Evolutionary conservation across 2,113 vertebrate genomes (phyloP).

Genomic region (Prionailurus bengalensis): DNA sequence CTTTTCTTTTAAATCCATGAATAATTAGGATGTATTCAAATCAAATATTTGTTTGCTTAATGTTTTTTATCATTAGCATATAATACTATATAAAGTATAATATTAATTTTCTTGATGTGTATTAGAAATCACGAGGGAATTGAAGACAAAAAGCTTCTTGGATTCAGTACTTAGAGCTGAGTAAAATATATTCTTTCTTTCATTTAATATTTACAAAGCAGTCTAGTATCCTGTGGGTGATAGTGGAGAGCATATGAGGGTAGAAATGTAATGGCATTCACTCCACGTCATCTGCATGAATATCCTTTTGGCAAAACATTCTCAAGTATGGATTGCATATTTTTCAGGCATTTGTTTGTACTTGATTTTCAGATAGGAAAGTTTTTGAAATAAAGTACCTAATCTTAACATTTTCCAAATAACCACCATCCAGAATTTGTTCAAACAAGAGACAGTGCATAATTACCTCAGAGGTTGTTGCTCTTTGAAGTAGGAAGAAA

Average conservation of each 20-base stretch:
- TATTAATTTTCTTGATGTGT: neutral
- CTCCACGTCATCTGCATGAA: neutral
- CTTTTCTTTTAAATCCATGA: neutral
- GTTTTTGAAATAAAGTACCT: conserved; percentile 18
- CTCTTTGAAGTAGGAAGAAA: conserved; percentile 23
- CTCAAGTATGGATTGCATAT: neutral
- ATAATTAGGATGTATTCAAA: neutral
- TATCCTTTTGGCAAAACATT: neutral
- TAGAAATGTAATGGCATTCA: neutral
- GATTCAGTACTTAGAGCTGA: neutral
- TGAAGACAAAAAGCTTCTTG: neutral
- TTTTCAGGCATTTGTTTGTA: conserved; percentile 12
- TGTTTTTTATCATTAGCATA: neutral
- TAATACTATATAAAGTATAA: neutral
- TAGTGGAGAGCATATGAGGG: neutral
- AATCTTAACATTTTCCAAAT: conserved; percentile 23
- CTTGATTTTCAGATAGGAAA: neutral
- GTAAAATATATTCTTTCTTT: neutral
- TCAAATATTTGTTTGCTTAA: neutral
- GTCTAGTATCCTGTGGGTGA: neutral
- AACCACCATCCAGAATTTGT: conserved; percentile 4
- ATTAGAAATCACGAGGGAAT: neutral
- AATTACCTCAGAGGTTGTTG: conserved; percentile 29
- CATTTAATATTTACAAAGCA: neutral
- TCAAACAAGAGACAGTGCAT: neutral